Evolutionary conservation across 2,888 invertebrate species (phyloP).

Genomic region (Griposia aprilina): DNA sequence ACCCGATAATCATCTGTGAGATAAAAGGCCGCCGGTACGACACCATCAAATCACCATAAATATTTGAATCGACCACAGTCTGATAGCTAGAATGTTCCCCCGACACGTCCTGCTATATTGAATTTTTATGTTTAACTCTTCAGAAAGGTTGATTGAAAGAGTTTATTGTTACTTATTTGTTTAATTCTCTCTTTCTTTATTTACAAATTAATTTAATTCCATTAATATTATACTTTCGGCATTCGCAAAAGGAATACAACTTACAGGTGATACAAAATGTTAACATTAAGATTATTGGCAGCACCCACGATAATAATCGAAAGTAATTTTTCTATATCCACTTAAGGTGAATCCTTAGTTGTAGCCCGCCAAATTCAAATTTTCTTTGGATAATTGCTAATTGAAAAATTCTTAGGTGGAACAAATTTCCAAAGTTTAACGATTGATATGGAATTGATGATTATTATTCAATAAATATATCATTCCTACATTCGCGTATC

Average conservation of each 20-base stretch:
- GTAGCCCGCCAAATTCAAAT: too few relatives aligned
- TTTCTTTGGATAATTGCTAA: too few relatives aligned
- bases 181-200: too few relatives aligned
- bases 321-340: not conserved
- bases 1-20: conserved; percentile 87
- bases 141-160: not conserved
- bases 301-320: too few relatives aligned
- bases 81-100: conserved; percentile 36
- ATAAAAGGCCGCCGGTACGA: conserved; percentile 81
- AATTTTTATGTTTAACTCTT: conserved; percentile 37
- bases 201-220: not conserved
- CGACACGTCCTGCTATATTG: conserved; percentile 28
- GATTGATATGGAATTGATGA: too few relatives aligned
- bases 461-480: too few relatives aligned
- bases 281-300: not conserved
- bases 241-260: not conserved
- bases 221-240: not conserved
- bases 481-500: too few relatives aligned
- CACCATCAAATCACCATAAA: conserved; percentile 78
- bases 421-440: too few relatives aligned
- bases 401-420: too few relatives aligned
- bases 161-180: not conserved
- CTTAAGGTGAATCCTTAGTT: too few relatives aligned
- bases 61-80: conserved; percentile 56
- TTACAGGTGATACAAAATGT: not conserved